Conservation (phyloP, 2,113 vertebrate genomes). For the Myanophis thanlyinensis region DNA sequence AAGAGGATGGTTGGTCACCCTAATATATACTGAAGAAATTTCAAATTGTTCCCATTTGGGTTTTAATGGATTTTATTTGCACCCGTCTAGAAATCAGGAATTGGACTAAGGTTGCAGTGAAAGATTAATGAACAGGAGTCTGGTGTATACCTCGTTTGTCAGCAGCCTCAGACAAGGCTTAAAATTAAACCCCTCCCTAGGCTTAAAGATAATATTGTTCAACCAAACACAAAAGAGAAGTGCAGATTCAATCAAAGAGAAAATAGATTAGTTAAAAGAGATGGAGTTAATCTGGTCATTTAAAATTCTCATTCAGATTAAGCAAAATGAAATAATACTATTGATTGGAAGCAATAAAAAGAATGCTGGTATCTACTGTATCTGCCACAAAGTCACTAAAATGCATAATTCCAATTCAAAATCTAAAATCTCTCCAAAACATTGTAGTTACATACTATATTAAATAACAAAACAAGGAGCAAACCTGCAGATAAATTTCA, state of each 20-base stretch:
- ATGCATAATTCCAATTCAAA: neutral
- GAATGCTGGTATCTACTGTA: neutral
- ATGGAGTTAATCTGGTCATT: neutral
- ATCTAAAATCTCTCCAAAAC: fast-evolving
- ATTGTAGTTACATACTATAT: neutral
- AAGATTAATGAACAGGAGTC: neutral
- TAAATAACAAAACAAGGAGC: neutral
- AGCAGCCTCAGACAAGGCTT: neutral
- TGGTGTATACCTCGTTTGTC: neutral
- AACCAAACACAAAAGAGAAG: neutral
- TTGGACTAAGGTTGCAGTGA: neutral
- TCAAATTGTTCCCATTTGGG: neutral
- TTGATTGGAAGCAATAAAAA: neutral
- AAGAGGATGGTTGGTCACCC: too few species aligned
- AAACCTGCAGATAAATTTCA: neutral
- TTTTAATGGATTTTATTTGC: neutral
- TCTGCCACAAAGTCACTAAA: neutral
- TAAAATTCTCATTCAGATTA: neutral
- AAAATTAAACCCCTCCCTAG: neutral
- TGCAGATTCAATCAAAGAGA: neutral
- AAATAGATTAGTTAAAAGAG: neutral
- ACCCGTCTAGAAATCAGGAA: neutral
- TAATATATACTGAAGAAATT: too few species aligned
- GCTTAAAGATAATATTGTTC: neutral
- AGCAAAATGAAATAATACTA: neutral